phyloP scores from a whole-genome alignment of 2,113 vertebrate species.

The Nerophis lumbriciformis region DNA sequence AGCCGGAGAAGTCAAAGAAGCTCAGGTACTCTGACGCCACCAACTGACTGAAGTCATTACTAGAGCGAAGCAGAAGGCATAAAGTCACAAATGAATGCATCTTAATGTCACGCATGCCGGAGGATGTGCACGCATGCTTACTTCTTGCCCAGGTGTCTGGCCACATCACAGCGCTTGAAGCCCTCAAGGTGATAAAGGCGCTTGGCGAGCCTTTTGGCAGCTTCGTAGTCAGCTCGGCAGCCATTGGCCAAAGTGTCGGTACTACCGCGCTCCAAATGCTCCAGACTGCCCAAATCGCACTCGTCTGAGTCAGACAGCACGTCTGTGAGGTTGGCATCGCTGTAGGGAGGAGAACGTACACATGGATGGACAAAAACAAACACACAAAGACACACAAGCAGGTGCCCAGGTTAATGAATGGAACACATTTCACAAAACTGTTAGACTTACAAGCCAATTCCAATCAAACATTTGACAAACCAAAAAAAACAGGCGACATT shows the following conservation, averaged over 20 bases:
- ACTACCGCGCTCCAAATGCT: constrained; percentile 81
- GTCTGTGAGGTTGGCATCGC: constrained; percentile 87
- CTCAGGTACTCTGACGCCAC: constrained; percentile 79
- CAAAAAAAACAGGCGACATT: constrained; percentile 16
- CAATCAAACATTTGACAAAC: constrained; percentile 22
- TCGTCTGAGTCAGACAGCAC: constrained; percentile 85
- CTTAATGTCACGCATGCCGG: not conserved
- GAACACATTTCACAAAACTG: constrained; percentile 25
- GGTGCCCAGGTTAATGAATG: constrained; percentile 41
- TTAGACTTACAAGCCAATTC: constrained; percentile 26
- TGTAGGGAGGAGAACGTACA: constrained; percentile 44
- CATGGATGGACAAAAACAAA: constrained; percentile 20
- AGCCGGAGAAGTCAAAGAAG: constrained; percentile 76
- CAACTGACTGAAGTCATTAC: constrained; percentile 79
- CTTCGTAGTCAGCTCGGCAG: constrained; percentile 82
- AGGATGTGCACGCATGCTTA: constrained; percentile 56
- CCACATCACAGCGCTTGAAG: constrained; percentile 94
- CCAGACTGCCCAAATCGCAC: constrained; percentile 84
- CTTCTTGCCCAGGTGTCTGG: constrained; percentile 94
- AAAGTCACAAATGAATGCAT: not conserved
- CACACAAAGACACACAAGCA: constrained; percentile 23
- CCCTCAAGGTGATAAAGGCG: constrained; percentile 91
- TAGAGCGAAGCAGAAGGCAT: constrained; percentile 41
- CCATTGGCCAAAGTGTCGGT: constrained; percentile 87
- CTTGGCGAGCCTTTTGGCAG: constrained; percentile 87